These are phyloP conservation scores for Hemitrygon akajei DNA, from an alignment of 2,797 vertebrate species.

Conservation along the genomic window DNA sequence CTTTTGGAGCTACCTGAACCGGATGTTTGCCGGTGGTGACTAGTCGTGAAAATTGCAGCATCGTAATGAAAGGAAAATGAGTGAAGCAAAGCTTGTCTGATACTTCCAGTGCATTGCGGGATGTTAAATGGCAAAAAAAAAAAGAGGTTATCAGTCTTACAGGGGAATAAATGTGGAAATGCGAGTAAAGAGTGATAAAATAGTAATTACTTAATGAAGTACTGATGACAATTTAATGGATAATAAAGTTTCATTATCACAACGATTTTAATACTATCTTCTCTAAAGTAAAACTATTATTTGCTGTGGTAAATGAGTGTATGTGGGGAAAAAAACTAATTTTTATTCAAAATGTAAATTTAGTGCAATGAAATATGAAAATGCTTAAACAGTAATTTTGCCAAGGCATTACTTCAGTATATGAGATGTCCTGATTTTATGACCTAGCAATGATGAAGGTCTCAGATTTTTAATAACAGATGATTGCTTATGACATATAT, in stretches of 20 bases:
- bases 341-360: background rate
- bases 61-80: constrained; percentile 7
- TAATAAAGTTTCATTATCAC: background rate
- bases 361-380: background rate
- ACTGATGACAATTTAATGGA: background rate
- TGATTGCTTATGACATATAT: background rate
- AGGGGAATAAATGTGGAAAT: background rate
- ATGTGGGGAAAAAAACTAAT: background rate
- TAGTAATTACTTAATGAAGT: background rate
- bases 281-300: no score
- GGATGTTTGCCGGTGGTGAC: background rate
- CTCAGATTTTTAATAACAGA: background rate
- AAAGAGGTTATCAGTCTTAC: background rate
- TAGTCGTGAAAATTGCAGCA: constrained; percentile 15
- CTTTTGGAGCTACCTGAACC: background rate
- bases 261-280: background rate
- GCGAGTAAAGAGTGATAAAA: background rate
- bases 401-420: background rate
- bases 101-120: background rate
- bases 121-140: background rate
- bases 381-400: background rate
- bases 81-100: background rate
- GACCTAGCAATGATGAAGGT: background rate
- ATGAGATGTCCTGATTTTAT: background rate
- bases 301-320: background rate